Evolutionary conservation across 1,140 invertebrate genomes (phyloP), one percentile per base, ranked within the genome.

Genomic region (Uloborus diversus): DNA sequence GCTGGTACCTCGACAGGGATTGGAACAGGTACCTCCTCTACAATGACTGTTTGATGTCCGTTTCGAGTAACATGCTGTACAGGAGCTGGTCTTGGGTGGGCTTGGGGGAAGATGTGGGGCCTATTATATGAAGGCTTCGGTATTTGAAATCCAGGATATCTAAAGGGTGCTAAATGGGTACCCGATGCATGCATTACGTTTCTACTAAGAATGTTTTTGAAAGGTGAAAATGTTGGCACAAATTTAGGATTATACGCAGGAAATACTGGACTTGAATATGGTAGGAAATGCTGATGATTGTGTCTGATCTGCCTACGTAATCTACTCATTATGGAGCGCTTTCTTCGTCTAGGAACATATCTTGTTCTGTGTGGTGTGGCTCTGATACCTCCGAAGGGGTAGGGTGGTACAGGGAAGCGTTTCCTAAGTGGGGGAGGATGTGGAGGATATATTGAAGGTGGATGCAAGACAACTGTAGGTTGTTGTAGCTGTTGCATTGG

Each of bases 171-270:
- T 9, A 51, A 11, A 14, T 33, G 47, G 3, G 76, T 51, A 17
- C 76, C 65, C 3, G 76, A 49, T 20, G 64, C 42, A 32, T 69
- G 30, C 17, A 79, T 35, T 1, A 37, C 32, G 30, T 57, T 56
- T 28, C 51, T 35, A 17, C 47, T 20, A 35, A 79, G 69, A 11
- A 79, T 32, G n/a, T 32, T 69, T 33, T 37, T 59, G 20, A 79
- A 79, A 20, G 76, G 76, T 13, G 76, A 57, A 25, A 79, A 79
- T 7, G 53, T 79, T 0, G 76, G 76, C 13, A 28, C 56, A 33
- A 79, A 79, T 68, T 79, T 79, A 9, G 76, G 76, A 25, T 69
- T 79, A 25, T 69, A 79, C 4, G 51, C 42, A 23, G 64, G 76
- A 49, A 69, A 79, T 3, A 79, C 27, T 56, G 64, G 62, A 35